Evolutionary conservation across 2,113 vertebrate species (phyloP).

Genomic region (Scalopus aquaticus): DNA sequence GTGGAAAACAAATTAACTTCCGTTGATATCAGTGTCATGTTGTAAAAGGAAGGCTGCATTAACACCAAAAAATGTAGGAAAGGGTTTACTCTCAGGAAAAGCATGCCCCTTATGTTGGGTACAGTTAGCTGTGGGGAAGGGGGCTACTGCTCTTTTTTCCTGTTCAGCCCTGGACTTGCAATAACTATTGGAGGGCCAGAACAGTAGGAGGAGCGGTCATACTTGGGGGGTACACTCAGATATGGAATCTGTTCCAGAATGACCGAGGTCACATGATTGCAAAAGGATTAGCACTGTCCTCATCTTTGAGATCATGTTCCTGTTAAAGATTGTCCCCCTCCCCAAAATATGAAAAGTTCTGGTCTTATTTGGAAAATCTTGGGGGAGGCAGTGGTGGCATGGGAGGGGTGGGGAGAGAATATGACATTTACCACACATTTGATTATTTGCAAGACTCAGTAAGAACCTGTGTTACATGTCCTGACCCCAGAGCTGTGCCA

Average conservation of each 20-base stretch:
- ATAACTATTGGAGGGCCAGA: not conserved
- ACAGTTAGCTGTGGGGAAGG: not conserved
- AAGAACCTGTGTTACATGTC: not conserved
- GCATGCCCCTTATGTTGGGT: not conserved
- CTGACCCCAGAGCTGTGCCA: not conserved
- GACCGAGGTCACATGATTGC: not conserved
- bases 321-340: not conserved
- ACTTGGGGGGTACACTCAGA: not conserved
- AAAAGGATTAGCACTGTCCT: not conserved
- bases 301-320: not conserved
- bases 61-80: not conserved
- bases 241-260: not conserved
- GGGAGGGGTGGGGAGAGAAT: no score
- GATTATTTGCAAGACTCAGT: not conserved
- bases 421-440: not conserved
- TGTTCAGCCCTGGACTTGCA: not conserved
- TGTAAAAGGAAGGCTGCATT: slow-evolving; percentile 14
- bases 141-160: not conserved
- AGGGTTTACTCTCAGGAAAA: not conserved
- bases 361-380: not conserved
- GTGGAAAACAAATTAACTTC: not conserved
- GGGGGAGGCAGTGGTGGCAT: not conserved
- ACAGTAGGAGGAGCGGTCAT: not conserved
- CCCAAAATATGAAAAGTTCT: not conserved
- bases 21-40: not conserved